phyloP scores from a whole-genome alignment of 2,888 invertebrate species.

The Cephus spinipes region DNA sequence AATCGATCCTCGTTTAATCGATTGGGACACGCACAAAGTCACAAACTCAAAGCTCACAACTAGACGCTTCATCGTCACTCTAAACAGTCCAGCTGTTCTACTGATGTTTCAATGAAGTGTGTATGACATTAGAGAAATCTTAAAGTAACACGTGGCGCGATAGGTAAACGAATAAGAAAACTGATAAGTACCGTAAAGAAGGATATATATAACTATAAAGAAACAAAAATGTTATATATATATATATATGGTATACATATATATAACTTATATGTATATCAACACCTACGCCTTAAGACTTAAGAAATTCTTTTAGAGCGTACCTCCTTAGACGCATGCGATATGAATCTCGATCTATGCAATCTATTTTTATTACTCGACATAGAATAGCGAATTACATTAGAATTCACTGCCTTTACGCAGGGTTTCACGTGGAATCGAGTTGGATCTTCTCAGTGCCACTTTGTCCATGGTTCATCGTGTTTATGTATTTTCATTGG shows the following conservation, averaged over 20 bases:
- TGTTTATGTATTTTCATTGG: neutral
- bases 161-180: conserved; percentile 5
- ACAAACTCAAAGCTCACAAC: conserved; percentile 3
- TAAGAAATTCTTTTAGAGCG: conserved; percentile 43
- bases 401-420: conserved; percentile 33
- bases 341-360: conserved; percentile 64
- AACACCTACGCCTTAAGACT: neutral
- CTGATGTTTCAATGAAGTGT: conserved; percentile 32
- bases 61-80: conserved; percentile 7
- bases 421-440: conserved; percentile 32
- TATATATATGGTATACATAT: neutral
- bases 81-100: conserved; percentile 28
- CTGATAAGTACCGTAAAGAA: conserved; percentile 1
- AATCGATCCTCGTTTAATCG: neutral
- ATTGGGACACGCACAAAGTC: neutral
- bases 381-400: conserved; percentile 37
- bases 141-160: neutral
- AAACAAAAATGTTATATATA: neutral
- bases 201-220: neutral
- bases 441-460: conserved; percentile 2
- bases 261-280: neutral
- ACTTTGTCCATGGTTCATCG: neutral
- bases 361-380: conserved; percentile 67
- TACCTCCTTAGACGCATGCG: conserved; percentile 60
- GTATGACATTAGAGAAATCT: conserved; percentile 8